Base-by-base conservation (phyloP, 2,113 vertebrate genomes). In the Gobiocypris rarus region DNA sequence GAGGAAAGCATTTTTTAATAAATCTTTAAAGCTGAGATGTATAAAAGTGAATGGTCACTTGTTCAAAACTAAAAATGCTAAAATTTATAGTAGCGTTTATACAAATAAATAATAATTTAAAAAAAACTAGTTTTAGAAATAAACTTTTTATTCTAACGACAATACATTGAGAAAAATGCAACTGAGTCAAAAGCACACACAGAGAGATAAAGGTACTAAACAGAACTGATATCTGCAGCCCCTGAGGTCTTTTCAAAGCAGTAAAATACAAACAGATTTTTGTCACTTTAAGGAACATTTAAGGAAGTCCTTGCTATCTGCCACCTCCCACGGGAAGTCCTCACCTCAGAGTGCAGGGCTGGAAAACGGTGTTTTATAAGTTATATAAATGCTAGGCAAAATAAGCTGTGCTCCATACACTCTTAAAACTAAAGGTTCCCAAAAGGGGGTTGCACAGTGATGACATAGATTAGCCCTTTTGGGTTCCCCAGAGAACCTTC, bases 111-210 rank as follows among this genome's bases (percentile, higher is more conserved):
- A 11, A 19, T 1, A 31, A 31, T 31, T 11, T 17, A 11, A 75
- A 56, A 38, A 67, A 59, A 48, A 83, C 67, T 71, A 56, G 75
- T 71, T 73, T 69, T 58, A 31, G 10, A 85, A 87, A 26, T 85
- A 87, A 58, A 61, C 50, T n/a, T 13, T 87, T 77, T 82, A 84
- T 82, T 83, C 38, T 76, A 61, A 54, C 58, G 73, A 65, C 14
- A 85, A 71, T 45, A 17, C 58, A 54, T 22, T 24, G 3, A 45
- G 9, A 58, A 70, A 41, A 58, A 79, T 24, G 43, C 58, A 48
- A 80, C 13, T 34, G 24, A 87, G 41, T 31, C n/a, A 69, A 54
- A 86, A 45, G 26, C 45, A 84, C 58, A 75, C 31, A 80, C 31
- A 61, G 15, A 28, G 22, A 69, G 15, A 74, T 80, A 11, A 80